These are phyloP conservation scores for Nothoprocta pentlandii DNA, from an alignment of 2,113 vertebrate species.

Conservation along the genomic window DNA sequence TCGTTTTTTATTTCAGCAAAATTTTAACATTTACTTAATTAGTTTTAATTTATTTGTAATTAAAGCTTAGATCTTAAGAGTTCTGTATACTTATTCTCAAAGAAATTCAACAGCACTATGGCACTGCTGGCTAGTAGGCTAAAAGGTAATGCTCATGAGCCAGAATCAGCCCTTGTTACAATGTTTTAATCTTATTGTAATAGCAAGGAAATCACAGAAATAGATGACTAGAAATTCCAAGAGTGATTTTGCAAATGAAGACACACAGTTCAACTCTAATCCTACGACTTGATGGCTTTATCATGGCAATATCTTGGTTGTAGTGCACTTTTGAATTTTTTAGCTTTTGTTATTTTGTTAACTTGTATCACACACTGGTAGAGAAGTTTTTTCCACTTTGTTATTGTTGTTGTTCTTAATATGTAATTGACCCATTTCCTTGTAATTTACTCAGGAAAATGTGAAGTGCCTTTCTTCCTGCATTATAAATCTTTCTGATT, in stretches of 20 bases:
- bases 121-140: neutral
- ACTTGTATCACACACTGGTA: neutral
- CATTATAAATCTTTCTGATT: slow-evolving; percentile 30
- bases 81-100: neutral
- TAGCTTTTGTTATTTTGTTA: neutral
- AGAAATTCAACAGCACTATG: neutral
- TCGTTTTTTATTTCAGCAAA: neutral
- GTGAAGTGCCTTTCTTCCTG: neutral
- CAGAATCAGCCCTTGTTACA: neutral
- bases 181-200: neutral
- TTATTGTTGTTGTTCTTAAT: slow-evolving; percentile 15
- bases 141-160: neutral
- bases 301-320: neutral
- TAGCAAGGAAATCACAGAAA: neutral
- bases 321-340: neutral
- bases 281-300: neutral
- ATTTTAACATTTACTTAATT: neutral
- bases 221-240: neutral
- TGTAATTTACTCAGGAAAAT: slow-evolving; percentile 45
- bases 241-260: neutral
- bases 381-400: neutral
- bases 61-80: neutral
- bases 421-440: slow-evolving; percentile 41
- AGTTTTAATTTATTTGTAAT: neutral
- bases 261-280: neutral